These are phyloP conservation scores for Corvus hawaiiensis DNA, from an alignment of 2,113 vertebrate species.

Conservation along the genomic window DNA sequence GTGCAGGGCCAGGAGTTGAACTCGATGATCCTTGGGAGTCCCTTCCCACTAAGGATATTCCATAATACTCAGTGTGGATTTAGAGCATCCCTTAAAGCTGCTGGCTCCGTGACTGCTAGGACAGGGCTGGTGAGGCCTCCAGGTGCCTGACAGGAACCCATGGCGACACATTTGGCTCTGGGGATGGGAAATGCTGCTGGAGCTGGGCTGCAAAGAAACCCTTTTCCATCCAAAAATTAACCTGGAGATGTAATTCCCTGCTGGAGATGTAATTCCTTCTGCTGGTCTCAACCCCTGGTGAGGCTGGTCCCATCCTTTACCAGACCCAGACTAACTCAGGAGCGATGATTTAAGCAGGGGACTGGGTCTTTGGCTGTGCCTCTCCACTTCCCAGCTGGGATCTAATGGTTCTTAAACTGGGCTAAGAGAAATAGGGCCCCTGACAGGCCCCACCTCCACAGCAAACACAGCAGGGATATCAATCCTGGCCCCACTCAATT, in stretches of 20 bases:
- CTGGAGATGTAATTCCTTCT: not conserved
- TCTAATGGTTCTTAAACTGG: not conserved
- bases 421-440: not conserved
- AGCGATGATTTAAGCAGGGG: not conserved
- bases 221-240: not conserved
- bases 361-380: not conserved
- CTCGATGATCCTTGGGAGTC: not conserved
- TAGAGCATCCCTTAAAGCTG: not conserved
- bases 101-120: not conserved
- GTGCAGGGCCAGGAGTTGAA: too few species aligned
- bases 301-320: not conserved
- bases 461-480: not conserved
- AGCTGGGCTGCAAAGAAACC: not conserved
- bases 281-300: not conserved
- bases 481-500: conserved; percentile 2
- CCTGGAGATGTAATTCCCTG: not conserved
- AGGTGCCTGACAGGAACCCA: fast-evolving
- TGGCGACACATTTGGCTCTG: not conserved
- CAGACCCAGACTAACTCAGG: not conserved
- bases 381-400: not conserved
- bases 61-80: not conserved
- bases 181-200: not conserved
- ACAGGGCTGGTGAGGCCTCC: not conserved
- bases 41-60: not conserved
- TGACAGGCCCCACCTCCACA: not conserved